Evolutionary conservation across 2,797 vertebrate species (phyloP), one percentile per base, ranked within the genome.

Genomic region (Parauchenoglanis punctatus): DNA sequence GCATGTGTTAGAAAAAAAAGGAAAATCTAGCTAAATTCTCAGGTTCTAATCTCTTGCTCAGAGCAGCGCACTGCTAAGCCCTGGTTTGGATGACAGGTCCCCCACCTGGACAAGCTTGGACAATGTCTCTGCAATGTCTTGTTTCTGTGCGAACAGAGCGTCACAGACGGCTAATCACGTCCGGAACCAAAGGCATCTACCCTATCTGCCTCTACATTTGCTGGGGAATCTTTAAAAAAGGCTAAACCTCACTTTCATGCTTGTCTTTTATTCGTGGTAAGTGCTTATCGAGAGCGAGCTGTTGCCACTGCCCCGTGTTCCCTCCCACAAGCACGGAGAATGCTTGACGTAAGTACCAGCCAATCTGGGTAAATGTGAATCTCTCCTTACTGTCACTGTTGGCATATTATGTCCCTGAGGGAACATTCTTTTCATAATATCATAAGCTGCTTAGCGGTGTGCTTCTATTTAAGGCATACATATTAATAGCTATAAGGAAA

Each of bases 381-480:
- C 96, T 96, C 95, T 96, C 94, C 95, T 95, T 94, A 93, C 96
- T 96, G 96, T 96, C 96, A 96, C 95, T 96, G 95, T 95, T 96
- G 96, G 94, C 96, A 96, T 96, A 96, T 96, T 96, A 96, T 96
- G 95, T 96, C 96, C 96, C 96, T 95, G 96, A 96, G 96, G 96
- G 96, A 96, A 96, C 96, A 96, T 96, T 96, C 96, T 96, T 96
- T 96, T 96, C 96, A 96, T 96, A 96, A 96, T 96, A 96, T 96
- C 96, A 96, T 97, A 97, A 97, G 96, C 96, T 96, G 96, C 96
- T 97, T 97, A 97, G 95, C 94, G 93, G 95, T 96, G 96, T 96
- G 96, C 96, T 96, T 96, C 96, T 97, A 96, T 97, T 97, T 97
- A 97, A 97, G 95, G 96, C 95, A 96, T 96, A 96, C 96, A 96